Percentiles rank a stretch among this genome's conserved stretches.
Evolutionary conservation across 2,888 invertebrate genomes (phyloP).

Genomic region (Mechanitis mazaeus): DNA sequence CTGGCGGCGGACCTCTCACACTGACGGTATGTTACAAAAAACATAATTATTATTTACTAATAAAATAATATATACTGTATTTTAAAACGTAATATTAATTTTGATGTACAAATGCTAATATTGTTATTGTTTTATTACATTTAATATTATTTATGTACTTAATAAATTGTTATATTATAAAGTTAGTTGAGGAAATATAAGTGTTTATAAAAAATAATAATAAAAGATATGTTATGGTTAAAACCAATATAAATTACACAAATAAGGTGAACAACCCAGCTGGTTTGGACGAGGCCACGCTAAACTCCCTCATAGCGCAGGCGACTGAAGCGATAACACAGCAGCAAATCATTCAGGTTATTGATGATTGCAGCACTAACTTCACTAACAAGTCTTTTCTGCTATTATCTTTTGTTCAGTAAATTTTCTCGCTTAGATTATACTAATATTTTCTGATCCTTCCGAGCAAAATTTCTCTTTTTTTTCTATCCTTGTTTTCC

Average conservation of each 20-base stretch:
- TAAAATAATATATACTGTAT: neutral
- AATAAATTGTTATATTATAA: neutral
- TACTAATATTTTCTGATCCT: neutral
- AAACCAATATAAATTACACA: conserved; percentile 1
- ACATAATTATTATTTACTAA: neutral
- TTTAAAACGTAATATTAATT: too few relatives aligned
- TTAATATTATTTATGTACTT: neutral
- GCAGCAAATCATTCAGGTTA: conserved; percentile 75
- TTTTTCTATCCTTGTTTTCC: neutral
- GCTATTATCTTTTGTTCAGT: conserved; percentile 17
- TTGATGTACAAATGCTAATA: too few relatives aligned
- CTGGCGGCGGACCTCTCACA: conserved; percentile 68
- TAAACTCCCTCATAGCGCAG: conserved; percentile 73
- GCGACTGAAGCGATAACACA: conserved; percentile 75
- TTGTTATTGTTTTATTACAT: too few relatives aligned
- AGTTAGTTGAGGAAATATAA: neutral
- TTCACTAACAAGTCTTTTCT: conserved; percentile 19
- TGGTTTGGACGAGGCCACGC: conserved; percentile 71
- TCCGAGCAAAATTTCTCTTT: neutral
- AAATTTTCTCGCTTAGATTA: conserved; percentile 3
- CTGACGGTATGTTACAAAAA: conserved; percentile 54
- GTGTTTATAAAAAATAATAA: neutral
- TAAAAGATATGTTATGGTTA: neutral
- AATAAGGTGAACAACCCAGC: conserved; percentile 72
- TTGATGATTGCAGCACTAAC: conserved; percentile 30